Evolutionary conservation across 2,113 vertebrate species (phyloP).

Genomic region (Ctenomys sociabilis): DNA sequence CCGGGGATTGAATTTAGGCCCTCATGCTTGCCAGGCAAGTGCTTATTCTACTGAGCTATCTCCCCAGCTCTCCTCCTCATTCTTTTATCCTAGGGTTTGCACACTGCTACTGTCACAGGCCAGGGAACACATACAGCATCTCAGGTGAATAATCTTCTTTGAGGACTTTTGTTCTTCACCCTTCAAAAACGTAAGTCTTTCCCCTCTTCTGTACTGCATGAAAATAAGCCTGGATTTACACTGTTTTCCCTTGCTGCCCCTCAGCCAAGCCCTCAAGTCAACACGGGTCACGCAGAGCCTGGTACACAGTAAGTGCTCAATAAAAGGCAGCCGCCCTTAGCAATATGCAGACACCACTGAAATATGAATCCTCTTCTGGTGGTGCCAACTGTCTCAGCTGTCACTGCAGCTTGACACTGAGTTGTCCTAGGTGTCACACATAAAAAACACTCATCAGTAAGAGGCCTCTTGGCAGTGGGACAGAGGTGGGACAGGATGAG

Average conservation of each 20-base stretch:
- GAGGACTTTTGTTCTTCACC: not conserved
- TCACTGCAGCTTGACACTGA: not conserved
- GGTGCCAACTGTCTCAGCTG: not conserved
- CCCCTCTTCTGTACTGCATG: not conserved
- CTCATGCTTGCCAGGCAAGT: no score
- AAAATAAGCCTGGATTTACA: not conserved
- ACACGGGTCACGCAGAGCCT: not conserved
- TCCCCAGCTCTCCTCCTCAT: not conserved
- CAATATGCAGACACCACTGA: not conserved
- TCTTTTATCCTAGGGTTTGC: not conserved
- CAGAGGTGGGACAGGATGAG: not conserved
- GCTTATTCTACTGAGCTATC: no score
- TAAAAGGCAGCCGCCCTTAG: not conserved
- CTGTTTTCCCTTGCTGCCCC: not conserved
- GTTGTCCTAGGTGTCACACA: not conserved
- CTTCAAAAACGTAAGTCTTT: not conserved
- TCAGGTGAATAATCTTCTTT: not conserved
- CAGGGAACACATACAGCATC: not conserved
- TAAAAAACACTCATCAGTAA: not conserved
- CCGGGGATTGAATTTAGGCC: no score
- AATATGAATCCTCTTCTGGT: not conserved
- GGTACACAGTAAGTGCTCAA: slow-evolving; percentile 16
- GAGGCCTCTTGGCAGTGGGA: not conserved
- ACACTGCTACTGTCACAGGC: not conserved
- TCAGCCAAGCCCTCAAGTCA: not conserved